A percentile compares a stretch with the other conserved stretches of the same genome.
Evolutionary conservation across 2,797 vertebrate species (phyloP).

Genomic region (Anguilla anguilla): DNA sequence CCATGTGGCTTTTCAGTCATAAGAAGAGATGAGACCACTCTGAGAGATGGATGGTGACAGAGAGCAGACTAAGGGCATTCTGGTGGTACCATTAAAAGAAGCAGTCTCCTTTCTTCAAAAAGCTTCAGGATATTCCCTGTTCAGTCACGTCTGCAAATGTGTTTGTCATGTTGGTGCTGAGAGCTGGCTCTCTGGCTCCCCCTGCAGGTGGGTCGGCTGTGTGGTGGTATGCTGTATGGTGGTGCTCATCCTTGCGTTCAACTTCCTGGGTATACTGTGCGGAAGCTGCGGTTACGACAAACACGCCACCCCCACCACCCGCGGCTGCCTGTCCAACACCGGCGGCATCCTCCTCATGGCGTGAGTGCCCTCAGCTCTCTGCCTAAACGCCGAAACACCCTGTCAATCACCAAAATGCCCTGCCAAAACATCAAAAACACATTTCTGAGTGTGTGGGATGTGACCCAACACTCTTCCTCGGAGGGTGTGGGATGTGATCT

Average conservation of each 20-base stretch:
- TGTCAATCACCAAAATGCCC: background rate
- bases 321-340: conserved; percentile 92
- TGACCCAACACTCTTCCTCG: background rate
- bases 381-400: background rate
- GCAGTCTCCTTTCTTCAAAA: background rate
- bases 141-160: background rate
- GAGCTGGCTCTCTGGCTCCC: background rate
- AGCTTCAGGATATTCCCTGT: background rate
- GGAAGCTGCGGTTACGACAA: conserved; percentile 87
- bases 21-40: background rate
- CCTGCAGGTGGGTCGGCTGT: conserved; percentile 84
- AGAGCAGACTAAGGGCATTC: too few relatives aligned
- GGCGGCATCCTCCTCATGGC: conserved; percentile 94
- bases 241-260: conserved; percentile 85
- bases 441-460: too few relatives aligned
- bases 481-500: background rate
- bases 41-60: too few relatives aligned
- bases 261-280: conserved; percentile 85
- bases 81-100: background rate
- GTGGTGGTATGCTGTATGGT: conserved; percentile 82
- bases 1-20: background rate
- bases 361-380: conserved; percentile 70
- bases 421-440: background rate
- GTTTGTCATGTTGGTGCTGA: too few relatives aligned
- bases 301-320: conserved; percentile 85